Percentiles rank a stretch among this genome's conserved stretches.
These are phyloP conservation scores for Pachycephala philippinensis DNA, from an alignment of 2,113 vertebrate genomes.

Conservation along the genomic window DNA sequence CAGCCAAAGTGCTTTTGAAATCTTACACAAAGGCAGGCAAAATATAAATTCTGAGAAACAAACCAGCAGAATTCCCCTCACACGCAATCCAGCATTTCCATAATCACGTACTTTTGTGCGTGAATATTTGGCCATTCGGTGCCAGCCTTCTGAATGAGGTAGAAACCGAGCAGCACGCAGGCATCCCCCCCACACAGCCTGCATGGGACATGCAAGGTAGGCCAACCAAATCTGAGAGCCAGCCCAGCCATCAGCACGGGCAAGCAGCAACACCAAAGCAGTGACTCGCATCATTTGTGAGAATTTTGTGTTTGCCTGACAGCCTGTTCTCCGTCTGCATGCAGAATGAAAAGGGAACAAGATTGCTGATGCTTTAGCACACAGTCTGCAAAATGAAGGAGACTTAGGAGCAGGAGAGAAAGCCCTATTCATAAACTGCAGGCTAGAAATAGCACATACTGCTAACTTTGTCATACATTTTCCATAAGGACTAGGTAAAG, in stretches of 20 bases:
- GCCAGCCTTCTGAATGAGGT: background rate
- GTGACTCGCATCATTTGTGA: background rate
- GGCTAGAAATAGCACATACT: conserved; percentile 54
- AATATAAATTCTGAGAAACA: conserved; percentile 64
- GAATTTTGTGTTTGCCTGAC: background rate
- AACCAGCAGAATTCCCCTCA: conserved; percentile 48
- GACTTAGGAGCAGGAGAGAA: background rate
- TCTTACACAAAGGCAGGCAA: conserved; percentile 60
- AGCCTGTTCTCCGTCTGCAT: background rate
- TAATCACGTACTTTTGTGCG: background rate
- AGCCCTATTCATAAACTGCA: conserved; percentile 43
- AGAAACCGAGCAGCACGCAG: background rate
- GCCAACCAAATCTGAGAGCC: background rate
- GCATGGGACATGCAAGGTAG: background rate
- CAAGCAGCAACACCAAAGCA: background rate
- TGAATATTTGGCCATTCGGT: background rate
- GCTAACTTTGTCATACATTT: conserved; percentile 11
- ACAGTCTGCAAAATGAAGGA: conserved; percentile 27
- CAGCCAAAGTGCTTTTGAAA: conserved; percentile 66
- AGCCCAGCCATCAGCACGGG: background rate
- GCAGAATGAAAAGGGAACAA: background rate
- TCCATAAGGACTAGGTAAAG: background rate
- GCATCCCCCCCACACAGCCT: background rate
- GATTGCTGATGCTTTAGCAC: background rate
- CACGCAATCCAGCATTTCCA: conserved; percentile 25